Evolutionary conservation across 2,888 invertebrate species (phyloP), one percentile per base, ranked within the genome.

Genomic region (Itoplectis maculator): DNA sequence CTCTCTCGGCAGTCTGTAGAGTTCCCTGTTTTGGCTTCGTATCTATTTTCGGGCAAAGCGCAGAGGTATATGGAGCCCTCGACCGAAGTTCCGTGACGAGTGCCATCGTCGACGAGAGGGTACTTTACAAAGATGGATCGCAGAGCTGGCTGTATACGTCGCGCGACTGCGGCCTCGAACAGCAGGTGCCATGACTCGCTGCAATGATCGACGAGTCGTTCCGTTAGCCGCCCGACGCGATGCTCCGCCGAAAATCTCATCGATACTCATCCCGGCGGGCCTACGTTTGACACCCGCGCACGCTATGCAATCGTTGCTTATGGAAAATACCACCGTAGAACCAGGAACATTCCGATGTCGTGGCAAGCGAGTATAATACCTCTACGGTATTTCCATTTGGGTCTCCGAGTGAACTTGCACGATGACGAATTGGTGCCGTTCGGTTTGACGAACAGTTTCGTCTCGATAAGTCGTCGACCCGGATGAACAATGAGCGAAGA

Each of bases 171-270:
- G 20, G 49, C 37, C 29, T 11, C 29, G n/a, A n/a, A 11, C 15
- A 45, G 47, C 45, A n/a, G 15, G 6, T 40, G 35, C 40, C 40
- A 70, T 63, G 47, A 23, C 45, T 65, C 29, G 20, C 35, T 35
- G 77, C 49, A 70, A 78, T 63, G 70, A 78, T 61, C 51, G 78
- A 70, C 70, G 63, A 65, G 54, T 56, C 37, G 78, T n/a, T 11
- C 51, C 13, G 45, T 59, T 13, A 9, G 45, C 59, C 4, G 59
- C 47, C 23, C 49, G 13, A 59, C 13, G 18, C 40, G 37, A 59
- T 69, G 56, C 49, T 54, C 69, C 63, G 61, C 18, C 54, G 23
- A 56, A 78, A 70, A 78, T 63, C 18, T 63, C 70, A 20, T 63
- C 45, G 65, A 78, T 70, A 65, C 59, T 45, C 35, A 15, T 35